phyloP scores from a whole-genome alignment of 64 coral and sea anemone species.

The Trachythela sp. region DNA sequence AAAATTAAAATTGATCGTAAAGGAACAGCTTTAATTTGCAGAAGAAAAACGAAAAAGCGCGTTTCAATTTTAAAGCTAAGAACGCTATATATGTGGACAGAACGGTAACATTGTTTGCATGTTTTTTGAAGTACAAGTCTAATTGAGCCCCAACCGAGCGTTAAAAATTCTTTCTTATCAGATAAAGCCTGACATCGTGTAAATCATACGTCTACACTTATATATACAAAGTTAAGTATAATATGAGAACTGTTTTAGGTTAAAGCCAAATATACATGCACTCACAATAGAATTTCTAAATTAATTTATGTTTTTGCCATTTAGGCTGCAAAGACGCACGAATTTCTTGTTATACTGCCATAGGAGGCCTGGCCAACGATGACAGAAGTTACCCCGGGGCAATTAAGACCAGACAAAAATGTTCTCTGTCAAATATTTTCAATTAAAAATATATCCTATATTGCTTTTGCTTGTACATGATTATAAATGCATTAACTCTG shows the following conservation, averaged over 20 bases:
- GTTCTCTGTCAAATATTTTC: neutral
- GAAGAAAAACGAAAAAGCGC: too few species aligned
- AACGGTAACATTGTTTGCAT: neutral
- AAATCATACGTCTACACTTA: too few species aligned
- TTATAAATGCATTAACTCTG: constrained; percentile 1
- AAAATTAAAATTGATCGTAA: too few species aligned
- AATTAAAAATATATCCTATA: neutral
- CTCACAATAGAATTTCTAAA: neutral
- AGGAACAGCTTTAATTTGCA: too few species aligned
- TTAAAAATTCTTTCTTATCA: neutral
- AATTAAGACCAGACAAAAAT: neutral
- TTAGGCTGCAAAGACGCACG: neutral
- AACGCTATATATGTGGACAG: too few species aligned
- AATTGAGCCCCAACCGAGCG: neutral
- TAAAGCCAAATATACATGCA: too few species aligned
- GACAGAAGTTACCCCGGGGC: neutral
- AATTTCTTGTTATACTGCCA: neutral
- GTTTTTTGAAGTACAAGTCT: neutral
- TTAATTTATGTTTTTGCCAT: neutral
- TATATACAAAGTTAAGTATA: too few species aligned
- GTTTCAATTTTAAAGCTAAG: neutral
- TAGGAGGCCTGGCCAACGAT: neutral
- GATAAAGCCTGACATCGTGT: too few species aligned
- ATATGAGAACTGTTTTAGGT: too few species aligned
- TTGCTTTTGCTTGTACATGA: neutral